phyloP scores from a whole-genome alignment of 1,140 invertebrate genomes.

The Bradysia coprophila region DNA sequence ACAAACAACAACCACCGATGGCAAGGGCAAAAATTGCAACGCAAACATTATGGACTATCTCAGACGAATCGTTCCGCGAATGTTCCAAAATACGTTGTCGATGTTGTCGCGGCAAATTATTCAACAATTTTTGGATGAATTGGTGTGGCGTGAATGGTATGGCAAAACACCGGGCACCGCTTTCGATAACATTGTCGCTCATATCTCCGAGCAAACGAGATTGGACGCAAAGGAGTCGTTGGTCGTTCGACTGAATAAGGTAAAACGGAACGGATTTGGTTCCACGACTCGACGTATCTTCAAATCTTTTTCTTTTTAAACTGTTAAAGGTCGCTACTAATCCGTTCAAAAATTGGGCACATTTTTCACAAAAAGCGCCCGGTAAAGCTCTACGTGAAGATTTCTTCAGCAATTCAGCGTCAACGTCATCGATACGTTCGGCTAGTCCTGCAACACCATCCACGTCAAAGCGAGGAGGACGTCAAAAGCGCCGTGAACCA shows the following conservation, averaged over 20 bases:
- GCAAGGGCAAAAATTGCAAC: constrained; percentile 38
- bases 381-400: constrained; percentile 17
- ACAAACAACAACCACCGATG: constrained; percentile 43
- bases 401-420: constrained; percentile 10
- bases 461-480: constrained; percentile 7
- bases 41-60: constrained; percentile 74
- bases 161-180: constrained; percentile 52
- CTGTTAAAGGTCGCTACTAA: constrained; percentile 44
- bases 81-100: constrained; percentile 78
- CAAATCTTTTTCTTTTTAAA: constrained; percentile 8
- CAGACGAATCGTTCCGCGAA: constrained; percentile 62
- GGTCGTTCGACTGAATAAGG: constrained; percentile 24
- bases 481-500: background rate
- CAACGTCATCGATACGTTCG: constrained; percentile 8
- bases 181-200: constrained; percentile 61
- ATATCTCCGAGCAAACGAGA: constrained; percentile 60
- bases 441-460: constrained; percentile 6
- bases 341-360: constrained; percentile 64
- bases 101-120: constrained; percentile 66
- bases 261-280: constrained; percentile 6
- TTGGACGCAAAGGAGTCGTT: constrained; percentile 30
- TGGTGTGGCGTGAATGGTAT: constrained; percentile 58
- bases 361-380: constrained; percentile 24
- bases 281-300: too few relatives aligned
- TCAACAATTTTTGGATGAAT: constrained; percentile 75